These are phyloP conservation scores for Argyra leucocephala DNA, from an alignment of 2,888 invertebrate species.

Conservation along the genomic window DNA sequence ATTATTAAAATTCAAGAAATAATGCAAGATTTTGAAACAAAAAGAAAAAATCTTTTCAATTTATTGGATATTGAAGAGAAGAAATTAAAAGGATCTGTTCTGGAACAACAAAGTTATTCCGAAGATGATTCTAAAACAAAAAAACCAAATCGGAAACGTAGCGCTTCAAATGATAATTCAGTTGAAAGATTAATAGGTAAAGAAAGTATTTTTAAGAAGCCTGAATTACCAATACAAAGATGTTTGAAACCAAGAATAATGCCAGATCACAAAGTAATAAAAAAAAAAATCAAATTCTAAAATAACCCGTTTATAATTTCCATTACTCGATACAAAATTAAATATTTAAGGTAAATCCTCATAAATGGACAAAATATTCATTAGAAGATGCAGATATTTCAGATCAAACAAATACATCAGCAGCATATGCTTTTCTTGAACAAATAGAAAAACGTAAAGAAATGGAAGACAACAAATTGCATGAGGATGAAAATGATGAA, in stretches of 20 bases:
- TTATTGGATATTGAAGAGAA: constrained; percentile 55
- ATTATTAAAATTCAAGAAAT: no score
- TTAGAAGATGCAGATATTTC: constrained; percentile 76
- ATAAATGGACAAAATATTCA: constrained; percentile 73
- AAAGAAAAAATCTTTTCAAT: constrained; percentile 62
- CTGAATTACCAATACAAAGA: constrained; percentile 54
- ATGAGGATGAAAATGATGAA: constrained; percentile 27
- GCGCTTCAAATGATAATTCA: constrained; percentile 27
- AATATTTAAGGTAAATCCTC: constrained; percentile 59
- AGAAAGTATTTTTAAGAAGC: constrained; percentile 72
- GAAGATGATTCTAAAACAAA: constrained; percentile 37
- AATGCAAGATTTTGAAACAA: constrained; percentile 46
- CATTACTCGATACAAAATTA: not conserved
- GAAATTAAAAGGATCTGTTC: constrained; percentile 41
- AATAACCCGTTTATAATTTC: no score
- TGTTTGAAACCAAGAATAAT: constrained; percentile 47
- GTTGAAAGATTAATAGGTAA: constrained; percentile 37
- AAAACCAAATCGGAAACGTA: constrained; percentile 24
- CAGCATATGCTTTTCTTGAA: constrained; percentile 66
- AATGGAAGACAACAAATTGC: no score
- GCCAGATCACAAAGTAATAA: constrained; percentile 44
- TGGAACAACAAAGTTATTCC: constrained; percentile 32
- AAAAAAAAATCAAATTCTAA: constrained; percentile 33
- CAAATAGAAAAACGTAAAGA: constrained; percentile 53
- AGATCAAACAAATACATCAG: constrained; percentile 64